Evolutionary conservation across 2,888 invertebrate genomes (phyloP).

Genomic region (Vandiemenella viatica): DNA sequence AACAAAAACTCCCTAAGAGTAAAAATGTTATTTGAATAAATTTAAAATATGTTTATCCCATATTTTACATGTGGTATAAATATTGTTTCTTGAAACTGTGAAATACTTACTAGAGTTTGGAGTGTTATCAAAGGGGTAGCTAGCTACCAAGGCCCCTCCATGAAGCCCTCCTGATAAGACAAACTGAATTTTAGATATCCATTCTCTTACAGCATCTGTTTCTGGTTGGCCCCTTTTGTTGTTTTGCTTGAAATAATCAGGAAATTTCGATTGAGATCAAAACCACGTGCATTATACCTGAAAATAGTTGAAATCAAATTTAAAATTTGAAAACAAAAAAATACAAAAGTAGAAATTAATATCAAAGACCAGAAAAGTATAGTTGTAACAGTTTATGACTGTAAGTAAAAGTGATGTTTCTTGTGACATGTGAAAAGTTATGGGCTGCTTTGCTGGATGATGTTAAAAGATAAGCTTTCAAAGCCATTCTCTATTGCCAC

Average conservation of each 20-base stretch:
- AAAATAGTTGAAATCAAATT: no score
- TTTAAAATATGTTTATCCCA: no score
- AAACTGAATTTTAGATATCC: constrained; percentile 86
- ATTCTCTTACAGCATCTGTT: constrained; percentile 84
- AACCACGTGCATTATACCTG: constrained; percentile 74
- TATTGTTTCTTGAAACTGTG: no score
- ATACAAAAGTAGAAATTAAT: neutral
- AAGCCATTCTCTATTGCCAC: no score
- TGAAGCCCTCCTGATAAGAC: constrained; percentile 88
- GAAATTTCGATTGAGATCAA: constrained; percentile 94
- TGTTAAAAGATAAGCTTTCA: no score
- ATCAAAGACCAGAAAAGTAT: neutral
- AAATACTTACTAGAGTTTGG: constrained; percentile 83
- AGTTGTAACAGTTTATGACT: neutral
- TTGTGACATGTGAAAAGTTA: no score
- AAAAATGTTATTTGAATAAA: no score
- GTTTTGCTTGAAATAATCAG: constrained; percentile 78
- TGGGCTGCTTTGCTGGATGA: no score
- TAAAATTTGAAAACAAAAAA: constrained; percentile 1
- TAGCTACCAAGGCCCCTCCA: constrained; percentile 89
- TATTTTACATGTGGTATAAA: no score
- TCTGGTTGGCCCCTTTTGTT: constrained; percentile 84
- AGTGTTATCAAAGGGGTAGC: constrained; percentile 93
- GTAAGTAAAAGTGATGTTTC: neutral
- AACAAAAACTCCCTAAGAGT: no score